Evolutionary conservation across 2,888 invertebrate genomes (phyloP), one percentile per base, ranked within the genome.

Genomic region (Alsophila aescularia): DNA sequence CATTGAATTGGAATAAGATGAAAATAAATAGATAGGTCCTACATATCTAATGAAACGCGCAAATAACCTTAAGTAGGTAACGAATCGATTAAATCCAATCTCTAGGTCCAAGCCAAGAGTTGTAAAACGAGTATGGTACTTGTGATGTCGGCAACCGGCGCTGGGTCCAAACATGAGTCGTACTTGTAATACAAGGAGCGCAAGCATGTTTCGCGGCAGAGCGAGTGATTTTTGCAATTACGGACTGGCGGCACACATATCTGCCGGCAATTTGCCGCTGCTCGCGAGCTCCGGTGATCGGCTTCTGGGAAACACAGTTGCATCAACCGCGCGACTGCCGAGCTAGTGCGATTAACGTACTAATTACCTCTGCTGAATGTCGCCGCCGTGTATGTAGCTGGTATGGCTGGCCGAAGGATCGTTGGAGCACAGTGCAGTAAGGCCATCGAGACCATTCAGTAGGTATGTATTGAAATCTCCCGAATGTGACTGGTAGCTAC

Each of bases 171-270:
- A 72, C 66, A 69, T 52, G 66, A 65, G 60, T 65, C 53, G 65
- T 73, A 62, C 73, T 69, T 75, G 81, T 73, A 74, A 66, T 70
- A 77, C 79, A 76, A 75, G 78, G 73, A 72, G 66, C 69, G 67
- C 69, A 67, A 73, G 69, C 68, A 68, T 68, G 73, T 70, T 72
- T 61, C 47, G 67, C 67, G 65, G 62, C 64, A 58, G 55, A 54
- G 69, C 79, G 83, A 84, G 81, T 84, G 87, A 90, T 86, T 87
- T 87, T 86, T 86, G 87, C 88, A 90, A 90, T 90, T 90, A 90
- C 87, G 80, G 81, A 75, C 85, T 79, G 79, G 74, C 85, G 83
- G 87, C 86, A 87, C 80, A 87, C 87, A 87, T 89, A 90, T 88
- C 88, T 88, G 86, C 70, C 79, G 78, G 87, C 82, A 89, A 90